A percentile compares a stretch with the other conserved stretches of the same genome.
Conservation (phyloP, 1,140 invertebrate genomes). For the Dendroctonus valens region DNA sequence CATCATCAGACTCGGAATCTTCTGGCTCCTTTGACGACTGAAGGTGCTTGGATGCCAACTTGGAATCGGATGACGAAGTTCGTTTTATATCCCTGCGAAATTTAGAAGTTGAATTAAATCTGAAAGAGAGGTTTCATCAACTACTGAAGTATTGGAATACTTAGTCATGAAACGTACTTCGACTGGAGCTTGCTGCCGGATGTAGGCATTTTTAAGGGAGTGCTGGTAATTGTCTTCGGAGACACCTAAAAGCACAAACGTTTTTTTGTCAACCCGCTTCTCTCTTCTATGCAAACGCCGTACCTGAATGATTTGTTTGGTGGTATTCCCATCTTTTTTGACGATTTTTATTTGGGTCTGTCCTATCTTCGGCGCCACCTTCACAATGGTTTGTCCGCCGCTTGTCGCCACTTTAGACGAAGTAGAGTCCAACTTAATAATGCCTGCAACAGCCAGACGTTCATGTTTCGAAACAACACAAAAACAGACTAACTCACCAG, state of each 20-base stretch:
- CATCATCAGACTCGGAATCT: constrained; percentile 48
- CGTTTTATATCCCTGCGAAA: constrained; percentile 15
- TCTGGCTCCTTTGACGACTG: not conserved
- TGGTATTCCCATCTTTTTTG: constrained; percentile 42
- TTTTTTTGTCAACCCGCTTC: not conserved
- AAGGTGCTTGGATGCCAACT: not conserved
- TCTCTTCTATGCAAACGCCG: not conserved
- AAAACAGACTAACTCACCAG: constrained; percentile 49
- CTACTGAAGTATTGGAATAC: no score
- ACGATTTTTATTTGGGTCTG: constrained; percentile 48
- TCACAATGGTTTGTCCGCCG: constrained; percentile 46
- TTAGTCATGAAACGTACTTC: no score
- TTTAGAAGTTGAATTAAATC: constrained; percentile 3
- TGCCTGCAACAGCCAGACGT: constrained; percentile 23
- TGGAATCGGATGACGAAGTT: constrained; percentile 7
- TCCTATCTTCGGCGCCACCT: constrained; percentile 48
- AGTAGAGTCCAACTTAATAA: constrained; percentile 50
- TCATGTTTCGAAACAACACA: not conserved
- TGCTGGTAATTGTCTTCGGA: not conserved
- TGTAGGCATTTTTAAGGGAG: not conserved
- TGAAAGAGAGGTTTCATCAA: not conserved
- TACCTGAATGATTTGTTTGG: constrained; percentile 37
- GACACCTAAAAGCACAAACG: not conserved
- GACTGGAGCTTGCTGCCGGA: no score
- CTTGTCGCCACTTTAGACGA: constrained; percentile 44